A percentile compares a stretch with the other conserved stretches of the same genome.
Conservation (phyloP, 2,113 vertebrate genomes). For the Aramus guarauna region DNA sequence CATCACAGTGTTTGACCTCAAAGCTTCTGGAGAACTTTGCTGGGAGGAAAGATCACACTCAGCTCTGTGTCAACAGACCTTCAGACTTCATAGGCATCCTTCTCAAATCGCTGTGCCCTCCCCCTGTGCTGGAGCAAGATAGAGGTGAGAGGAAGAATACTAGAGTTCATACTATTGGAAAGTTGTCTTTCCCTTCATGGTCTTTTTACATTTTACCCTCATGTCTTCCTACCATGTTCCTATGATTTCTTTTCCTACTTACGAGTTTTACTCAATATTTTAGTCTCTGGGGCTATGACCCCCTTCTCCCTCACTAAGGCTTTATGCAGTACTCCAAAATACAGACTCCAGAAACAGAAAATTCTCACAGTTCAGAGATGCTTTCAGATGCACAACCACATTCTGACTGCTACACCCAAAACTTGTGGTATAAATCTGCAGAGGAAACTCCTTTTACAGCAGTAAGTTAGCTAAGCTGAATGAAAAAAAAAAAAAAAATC, state of each 20-base stretch:
- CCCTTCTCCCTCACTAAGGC: background rate
- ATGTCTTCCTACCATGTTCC: accelerated
- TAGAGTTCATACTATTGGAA: background rate
- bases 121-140: background rate
- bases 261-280: background rate
- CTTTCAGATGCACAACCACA: background rate
- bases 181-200: background rate
- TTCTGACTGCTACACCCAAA: background rate
- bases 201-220: background rate
- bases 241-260: background rate
- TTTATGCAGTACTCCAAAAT: background rate
- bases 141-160: background rate
- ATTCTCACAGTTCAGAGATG: background rate
- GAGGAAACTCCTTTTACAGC: background rate
- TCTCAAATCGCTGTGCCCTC: background rate
- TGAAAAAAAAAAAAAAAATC: background rate
- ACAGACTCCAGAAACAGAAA: background rate
- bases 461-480: background rate
- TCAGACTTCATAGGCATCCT: background rate
- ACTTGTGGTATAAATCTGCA: background rate
- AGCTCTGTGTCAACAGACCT: background rate
- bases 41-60: background rate
- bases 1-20: background rate
- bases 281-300: background rate
- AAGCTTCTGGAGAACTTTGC: background rate